These are phyloP conservation scores for Hypsibius dujardini DNA, from an alignment of 1,140 invertebrate species.

Conservation along the genomic window DNA sequence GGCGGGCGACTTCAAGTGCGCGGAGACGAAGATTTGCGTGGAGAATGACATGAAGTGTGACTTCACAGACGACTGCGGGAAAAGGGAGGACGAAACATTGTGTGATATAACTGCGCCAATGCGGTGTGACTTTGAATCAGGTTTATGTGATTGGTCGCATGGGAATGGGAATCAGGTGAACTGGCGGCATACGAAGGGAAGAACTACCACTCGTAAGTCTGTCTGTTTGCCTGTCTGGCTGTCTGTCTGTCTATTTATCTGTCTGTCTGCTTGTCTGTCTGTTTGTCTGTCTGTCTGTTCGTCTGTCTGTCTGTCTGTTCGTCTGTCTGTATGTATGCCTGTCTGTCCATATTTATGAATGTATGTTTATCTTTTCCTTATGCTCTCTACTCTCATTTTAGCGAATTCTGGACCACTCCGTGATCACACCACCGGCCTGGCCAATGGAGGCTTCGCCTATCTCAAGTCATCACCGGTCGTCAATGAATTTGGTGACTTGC, in stretches of 20 bases:
- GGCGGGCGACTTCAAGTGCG: not conserved
- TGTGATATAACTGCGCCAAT: not conserved
- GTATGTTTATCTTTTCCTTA: no score
- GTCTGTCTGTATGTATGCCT: no score
- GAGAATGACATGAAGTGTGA: not conserved
- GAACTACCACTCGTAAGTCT: not conserved
- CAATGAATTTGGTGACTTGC: not conserved
- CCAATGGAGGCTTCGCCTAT: not conserved
- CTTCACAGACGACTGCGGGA: not conserved
- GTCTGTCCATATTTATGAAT: no score
- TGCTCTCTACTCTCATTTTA: not conserved
- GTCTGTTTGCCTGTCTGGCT: not conserved
- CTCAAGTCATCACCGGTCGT: not conserved
- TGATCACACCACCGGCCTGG: not conserved
- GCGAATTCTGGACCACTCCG: not conserved
- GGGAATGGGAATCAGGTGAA: not conserved
- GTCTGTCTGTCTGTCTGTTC: no score
- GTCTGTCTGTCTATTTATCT: not conserved
- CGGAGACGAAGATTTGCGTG: not conserved
- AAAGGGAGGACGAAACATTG: not conserved
- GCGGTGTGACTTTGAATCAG: not conserved
- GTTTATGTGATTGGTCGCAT: not conserved
- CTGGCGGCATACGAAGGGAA: not conserved
- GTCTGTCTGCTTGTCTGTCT: not conserved
- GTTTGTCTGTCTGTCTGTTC: no score